Conservation (phyloP, 2,113 vertebrate genomes). For the Morone saxatilis region DNA sequence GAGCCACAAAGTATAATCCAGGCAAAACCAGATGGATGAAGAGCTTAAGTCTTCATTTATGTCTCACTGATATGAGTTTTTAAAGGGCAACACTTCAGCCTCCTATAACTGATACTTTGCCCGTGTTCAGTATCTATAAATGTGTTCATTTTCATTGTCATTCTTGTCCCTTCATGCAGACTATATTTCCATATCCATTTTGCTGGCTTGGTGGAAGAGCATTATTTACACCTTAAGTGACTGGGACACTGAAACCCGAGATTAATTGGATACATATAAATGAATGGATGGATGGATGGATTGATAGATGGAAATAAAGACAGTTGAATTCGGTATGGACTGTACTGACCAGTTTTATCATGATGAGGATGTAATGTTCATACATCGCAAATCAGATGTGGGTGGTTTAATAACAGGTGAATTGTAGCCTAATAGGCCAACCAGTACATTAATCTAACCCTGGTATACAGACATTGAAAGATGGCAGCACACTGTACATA, state of each 20-base stretch:
- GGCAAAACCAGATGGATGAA: neutral
- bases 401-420: neutral
- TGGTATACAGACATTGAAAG: too few species aligned
- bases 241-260: neutral
- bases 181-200: neutral
- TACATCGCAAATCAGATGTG: neutral
- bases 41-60: conserved; percentile 19
- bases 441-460: too few species aligned
- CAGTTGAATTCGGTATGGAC: neutral
- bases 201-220: neutral
- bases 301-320: neutral
- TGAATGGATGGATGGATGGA: neutral
- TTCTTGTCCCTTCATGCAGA: neutral
- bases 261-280: neutral
- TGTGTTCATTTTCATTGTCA: neutral
- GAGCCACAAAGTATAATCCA: conserved; percentile 21
- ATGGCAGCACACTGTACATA: too few species aligned
- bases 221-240: neutral
- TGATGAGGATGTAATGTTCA: neutral
- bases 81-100: conserved; percentile 11
- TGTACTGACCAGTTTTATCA: neutral
- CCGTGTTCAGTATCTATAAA: neutral
- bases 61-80: conserved; percentile 1
- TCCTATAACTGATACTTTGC: neutral
- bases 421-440: neutral